Percentiles rank a stretch among this genome's conserved stretches.
Evolutionary conservation across 2,888 invertebrate genomes (phyloP).

Genomic region (Tiliacea aurago): DNA sequence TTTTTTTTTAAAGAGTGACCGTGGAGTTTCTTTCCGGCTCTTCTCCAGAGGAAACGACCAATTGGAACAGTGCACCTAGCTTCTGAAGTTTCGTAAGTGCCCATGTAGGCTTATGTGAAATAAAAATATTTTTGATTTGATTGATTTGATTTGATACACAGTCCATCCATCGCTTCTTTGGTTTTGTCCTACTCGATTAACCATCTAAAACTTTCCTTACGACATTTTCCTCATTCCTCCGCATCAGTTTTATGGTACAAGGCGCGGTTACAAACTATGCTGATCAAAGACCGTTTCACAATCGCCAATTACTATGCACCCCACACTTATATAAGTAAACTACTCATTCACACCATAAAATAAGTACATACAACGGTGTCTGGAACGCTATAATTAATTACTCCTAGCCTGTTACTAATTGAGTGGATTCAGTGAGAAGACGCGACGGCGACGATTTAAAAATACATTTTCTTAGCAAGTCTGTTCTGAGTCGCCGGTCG

Average conservation of each 20-base stretch:
- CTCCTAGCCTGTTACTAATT: constrained; percentile 80
- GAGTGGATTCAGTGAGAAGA: constrained; percentile 81
- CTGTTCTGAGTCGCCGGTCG: constrained; percentile 75
- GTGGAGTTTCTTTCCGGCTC: no score
- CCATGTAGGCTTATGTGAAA: no score
- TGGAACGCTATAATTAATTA: constrained; percentile 72
- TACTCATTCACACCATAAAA: constrained; percentile 30
- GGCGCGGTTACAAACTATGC: not conserved
- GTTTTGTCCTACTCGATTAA: not conserved
- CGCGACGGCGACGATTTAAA: constrained; percentile 86
- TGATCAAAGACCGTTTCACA: not conserved
- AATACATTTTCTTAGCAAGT: constrained; percentile 84
- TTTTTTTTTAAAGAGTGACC: no score
- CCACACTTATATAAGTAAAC: constrained; percentile 16
- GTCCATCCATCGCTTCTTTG: not conserved
- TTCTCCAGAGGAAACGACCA: no score
- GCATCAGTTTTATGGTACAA: no score
- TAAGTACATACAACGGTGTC: constrained; percentile 47
- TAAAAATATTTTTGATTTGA: no score
- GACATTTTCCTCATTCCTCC: not conserved
- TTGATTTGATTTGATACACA: no score
- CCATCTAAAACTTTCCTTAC: no score
- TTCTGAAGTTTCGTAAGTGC: no score
- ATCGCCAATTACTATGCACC: constrained; percentile 17
- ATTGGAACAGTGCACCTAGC: no score